phyloP scores from a whole-genome alignment of 1,140 invertebrate species.

The Drosophila lini region DNA sequence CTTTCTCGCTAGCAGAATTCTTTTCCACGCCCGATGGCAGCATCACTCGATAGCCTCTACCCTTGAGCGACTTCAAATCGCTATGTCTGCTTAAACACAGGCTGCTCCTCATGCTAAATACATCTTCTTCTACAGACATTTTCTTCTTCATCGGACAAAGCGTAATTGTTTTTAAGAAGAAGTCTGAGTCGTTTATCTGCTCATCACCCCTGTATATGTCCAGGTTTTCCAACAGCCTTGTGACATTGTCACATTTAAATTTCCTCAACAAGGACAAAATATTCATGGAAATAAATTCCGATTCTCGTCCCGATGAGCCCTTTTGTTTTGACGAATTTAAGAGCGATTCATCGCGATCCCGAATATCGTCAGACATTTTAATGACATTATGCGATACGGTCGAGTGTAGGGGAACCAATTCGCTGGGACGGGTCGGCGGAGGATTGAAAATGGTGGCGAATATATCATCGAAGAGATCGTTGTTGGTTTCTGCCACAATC shows the following conservation, averaged over 20 bases:
- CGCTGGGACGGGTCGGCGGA: background rate
- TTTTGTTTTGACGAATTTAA: background rate
- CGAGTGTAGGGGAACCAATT: slow-evolving; percentile 6
- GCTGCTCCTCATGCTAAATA: slow-evolving; percentile 35
- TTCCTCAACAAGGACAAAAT: slow-evolving; percentile 39
- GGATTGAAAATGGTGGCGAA: slow-evolving; percentile 28
- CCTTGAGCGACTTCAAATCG: slow-evolving; percentile 5
- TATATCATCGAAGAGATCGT: slow-evolving; percentile 56
- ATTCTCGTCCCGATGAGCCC: background rate
- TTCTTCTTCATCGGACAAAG: background rate
- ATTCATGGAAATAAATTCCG: slow-evolving; percentile 14
- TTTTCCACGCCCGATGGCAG: background rate
- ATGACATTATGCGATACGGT: slow-evolving; percentile 12
- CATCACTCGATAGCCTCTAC: slow-evolving; percentile 31
- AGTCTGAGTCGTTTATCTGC: background rate
- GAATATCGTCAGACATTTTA: slow-evolving; percentile 21
- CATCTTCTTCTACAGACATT: background rate
- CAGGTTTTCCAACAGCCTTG: slow-evolving; percentile 14
- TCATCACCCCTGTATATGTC: background rate
- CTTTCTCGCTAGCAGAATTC: background rate
- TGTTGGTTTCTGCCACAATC: slow-evolving; percentile 47
- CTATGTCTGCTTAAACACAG: background rate
- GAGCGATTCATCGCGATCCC: background rate
- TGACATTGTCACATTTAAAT: slow-evolving; percentile 40
- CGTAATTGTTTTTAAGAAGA: background rate